A percentile compares a stretch with the other conserved stretches of the same genome.
phyloP scores from a whole-genome alignment of 2,888 invertebrate species.

The Temnothorax ravouxi region DNA sequence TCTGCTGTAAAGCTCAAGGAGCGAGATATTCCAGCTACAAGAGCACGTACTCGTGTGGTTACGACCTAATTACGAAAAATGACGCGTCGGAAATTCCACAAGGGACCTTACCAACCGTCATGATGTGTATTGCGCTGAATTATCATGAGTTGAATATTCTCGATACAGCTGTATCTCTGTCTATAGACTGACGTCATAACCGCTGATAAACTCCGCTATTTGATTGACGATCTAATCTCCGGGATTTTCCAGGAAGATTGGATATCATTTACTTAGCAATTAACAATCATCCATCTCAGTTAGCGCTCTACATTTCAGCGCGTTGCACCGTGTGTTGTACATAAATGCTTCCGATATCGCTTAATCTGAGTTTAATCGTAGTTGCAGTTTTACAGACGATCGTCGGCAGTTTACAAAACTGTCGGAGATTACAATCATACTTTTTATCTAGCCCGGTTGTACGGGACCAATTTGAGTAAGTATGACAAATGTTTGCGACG shows the following conservation, averaged over 20 bases:
- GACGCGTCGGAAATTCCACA: conserved; percentile 57
- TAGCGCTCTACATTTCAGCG: conserved; percentile 9
- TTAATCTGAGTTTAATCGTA: conserved; percentile 37
- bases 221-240: conserved; percentile 39
- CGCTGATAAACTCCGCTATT: conserved; percentile 36
- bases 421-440: conserved; percentile 61
- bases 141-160: conserved; percentile 57
- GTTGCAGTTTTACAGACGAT: conserved; percentile 21
- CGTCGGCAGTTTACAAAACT: conserved; percentile 42
- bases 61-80: conserved; percentile 67
- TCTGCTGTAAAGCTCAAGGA: neutral
- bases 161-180: conserved; percentile 23
- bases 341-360: conserved; percentile 34
- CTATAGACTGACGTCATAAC: conserved; percentile 4
- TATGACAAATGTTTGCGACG: conserved; percentile 73
- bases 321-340: neutral
- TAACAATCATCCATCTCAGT: conserved; percentile 48
- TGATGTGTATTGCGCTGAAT: conserved; percentile 34
- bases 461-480: conserved; percentile 75
- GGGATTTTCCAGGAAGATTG: neutral
- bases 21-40: neutral
- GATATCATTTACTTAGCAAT: conserved; percentile 33
- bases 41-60: conserved; percentile 24
- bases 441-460: conserved; percentile 60
- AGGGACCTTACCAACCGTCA: conserved; percentile 52